phyloP scores from a whole-genome alignment of 2,888 invertebrate species.

The Trissolcus japonicus region DNA sequence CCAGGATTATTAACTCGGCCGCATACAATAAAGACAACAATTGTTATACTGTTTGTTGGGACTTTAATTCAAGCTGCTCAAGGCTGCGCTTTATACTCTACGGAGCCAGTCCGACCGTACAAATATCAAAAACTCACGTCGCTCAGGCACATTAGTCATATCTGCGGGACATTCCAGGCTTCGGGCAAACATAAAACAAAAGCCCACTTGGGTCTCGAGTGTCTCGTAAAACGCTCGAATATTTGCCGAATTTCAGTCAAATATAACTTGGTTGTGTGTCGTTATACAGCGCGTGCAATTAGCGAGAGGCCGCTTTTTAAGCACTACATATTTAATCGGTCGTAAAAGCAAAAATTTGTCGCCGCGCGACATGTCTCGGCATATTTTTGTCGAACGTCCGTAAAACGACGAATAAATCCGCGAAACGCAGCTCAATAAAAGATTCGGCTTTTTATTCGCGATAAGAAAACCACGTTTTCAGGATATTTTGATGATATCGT shows the following conservation, averaged over 20 bases:
- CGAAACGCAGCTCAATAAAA: slow-evolving; percentile 26
- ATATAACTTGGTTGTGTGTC: slow-evolving; percentile 40
- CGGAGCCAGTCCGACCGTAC: slow-evolving; percentile 6
- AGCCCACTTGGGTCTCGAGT: slow-evolving; percentile 15
- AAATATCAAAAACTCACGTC: slow-evolving; percentile 14
- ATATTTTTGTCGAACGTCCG: slow-evolving; percentile 20
- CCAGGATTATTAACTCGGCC: slow-evolving; percentile 14
- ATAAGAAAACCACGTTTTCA: slow-evolving; percentile 13
- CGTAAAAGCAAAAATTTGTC: slow-evolving; percentile 51
- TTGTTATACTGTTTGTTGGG: slow-evolving; percentile 30
- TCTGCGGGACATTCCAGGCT: slow-evolving; percentile 15
- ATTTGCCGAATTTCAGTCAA: slow-evolving; percentile 35
- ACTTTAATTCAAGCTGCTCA: slow-evolving; percentile 26
- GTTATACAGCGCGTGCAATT: slow-evolving; percentile 38
- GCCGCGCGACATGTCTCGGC: slow-evolving; percentile 7
- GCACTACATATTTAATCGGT: slow-evolving; percentile 38
- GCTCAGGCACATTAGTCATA: slow-evolving; percentile 30
- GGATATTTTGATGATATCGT: not conserved
- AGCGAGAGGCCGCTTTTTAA: slow-evolving; percentile 26
- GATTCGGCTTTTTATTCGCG: slow-evolving; percentile 24
- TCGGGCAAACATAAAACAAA: slow-evolving; percentile 42
- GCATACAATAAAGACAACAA: slow-evolving; percentile 29
- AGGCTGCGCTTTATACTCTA: not conserved
- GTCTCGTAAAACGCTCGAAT: slow-evolving; percentile 28
- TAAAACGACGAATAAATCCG: slow-evolving; percentile 42